Conservation (phyloP, 2,888 invertebrate species). For the Aphrophora alni region DNA sequence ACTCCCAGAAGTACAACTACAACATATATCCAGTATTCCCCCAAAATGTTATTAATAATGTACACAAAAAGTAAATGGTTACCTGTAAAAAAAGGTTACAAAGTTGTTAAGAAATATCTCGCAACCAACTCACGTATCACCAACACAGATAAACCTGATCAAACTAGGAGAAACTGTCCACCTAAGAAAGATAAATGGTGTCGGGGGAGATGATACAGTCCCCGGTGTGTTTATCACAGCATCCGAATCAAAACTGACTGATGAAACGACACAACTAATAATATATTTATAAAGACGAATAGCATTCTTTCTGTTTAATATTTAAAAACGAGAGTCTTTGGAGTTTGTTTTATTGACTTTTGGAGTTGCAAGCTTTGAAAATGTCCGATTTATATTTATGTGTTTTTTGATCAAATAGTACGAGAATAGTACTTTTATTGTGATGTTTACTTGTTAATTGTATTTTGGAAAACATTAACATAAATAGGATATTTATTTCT, state of each 20-base stretch:
- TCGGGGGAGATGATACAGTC: background rate
- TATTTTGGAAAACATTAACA: too few relatives aligned
- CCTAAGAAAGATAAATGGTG: constrained; percentile 6
- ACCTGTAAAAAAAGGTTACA: background rate
- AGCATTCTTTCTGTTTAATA: background rate
- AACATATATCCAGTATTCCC: background rate
- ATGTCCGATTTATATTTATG: background rate
- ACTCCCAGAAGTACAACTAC: background rate
- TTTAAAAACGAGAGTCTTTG: background rate
- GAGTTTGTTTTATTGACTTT: background rate
- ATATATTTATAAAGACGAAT: constrained; percentile 6
- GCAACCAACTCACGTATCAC: background rate
- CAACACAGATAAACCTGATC: background rate
- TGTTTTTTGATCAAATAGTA: background rate
- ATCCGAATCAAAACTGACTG: constrained; percentile 6
- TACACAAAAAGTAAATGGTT: background rate
- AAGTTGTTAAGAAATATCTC: background rate
- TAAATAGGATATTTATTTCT: too few relatives aligned
- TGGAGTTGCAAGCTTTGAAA: background rate
- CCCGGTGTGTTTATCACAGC: constrained; percentile 2
- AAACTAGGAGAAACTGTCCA: background rate
- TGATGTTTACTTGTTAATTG: too few relatives aligned
- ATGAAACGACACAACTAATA: background rate
- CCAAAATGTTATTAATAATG: background rate
- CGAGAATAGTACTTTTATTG: too few relatives aligned